Evolutionary conservation across 2,113 vertebrate species (phyloP).

Genomic region (Ornithorhynchus anatinus): DNA sequence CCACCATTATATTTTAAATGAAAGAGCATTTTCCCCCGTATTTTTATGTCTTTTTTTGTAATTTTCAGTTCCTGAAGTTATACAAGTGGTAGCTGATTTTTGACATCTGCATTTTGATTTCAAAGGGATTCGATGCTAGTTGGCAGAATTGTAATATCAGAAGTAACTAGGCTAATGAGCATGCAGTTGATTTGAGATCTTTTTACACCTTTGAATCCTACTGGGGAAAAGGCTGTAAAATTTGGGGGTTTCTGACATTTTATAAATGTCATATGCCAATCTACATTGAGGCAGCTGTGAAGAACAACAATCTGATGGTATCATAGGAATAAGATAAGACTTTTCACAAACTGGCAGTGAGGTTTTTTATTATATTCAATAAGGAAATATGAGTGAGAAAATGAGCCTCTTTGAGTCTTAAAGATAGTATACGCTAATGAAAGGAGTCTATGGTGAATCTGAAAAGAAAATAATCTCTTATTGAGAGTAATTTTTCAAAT

Average conservation of each 20-base stretch:
- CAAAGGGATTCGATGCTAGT: conserved; percentile 47
- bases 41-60: conserved; percentile 50
- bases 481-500: too few species aligned
- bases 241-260: conserved; percentile 49
- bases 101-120: conserved; percentile 62
- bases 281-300: conserved; percentile 29
- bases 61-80: conserved; percentile 46
- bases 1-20: conserved; percentile 42
- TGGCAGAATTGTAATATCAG: conserved; percentile 23
- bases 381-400: conserved; percentile 23
- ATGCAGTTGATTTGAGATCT: conserved; percentile 46
- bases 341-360: conserved; percentile 46
- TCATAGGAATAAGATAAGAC: conserved; percentile 1
- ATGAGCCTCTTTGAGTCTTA: too few species aligned
- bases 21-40: conserved; percentile 16
- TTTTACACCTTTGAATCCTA: conserved; percentile 36
- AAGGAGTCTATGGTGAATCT: too few species aligned
- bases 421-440: too few species aligned
- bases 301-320: conserved; percentile 28
- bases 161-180: conserved; percentile 54
- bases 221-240: conserved; percentile 51
- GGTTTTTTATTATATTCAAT: conserved; percentile 34
- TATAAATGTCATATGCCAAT: conserved; percentile 58
- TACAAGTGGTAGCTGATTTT: conserved; percentile 54
- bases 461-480: too few species aligned